Conservation (phyloP, 1,140 invertebrate genomes). For the Tribolium castaneum region DNA sequence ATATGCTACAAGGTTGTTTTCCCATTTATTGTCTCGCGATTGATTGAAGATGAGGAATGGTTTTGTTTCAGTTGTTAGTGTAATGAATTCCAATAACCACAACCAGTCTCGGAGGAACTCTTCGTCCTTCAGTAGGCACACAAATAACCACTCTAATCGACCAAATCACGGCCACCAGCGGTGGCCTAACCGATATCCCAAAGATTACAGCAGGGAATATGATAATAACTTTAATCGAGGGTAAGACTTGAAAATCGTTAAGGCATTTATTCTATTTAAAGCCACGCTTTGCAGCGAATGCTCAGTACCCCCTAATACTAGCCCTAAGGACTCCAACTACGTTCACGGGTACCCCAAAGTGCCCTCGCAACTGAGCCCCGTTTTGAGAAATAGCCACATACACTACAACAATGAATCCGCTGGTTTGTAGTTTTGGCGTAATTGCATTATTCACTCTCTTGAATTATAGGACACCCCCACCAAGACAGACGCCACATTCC, state of each 20-base stretch:
- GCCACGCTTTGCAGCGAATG: slow-evolving; percentile 57
- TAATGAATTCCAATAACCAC: slow-evolving; percentile 63
- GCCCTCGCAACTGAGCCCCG: slow-evolving; percentile 60
- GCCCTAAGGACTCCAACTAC: slow-evolving; percentile 61
- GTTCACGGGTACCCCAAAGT: slow-evolving; percentile 60
- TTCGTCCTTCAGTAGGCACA: slow-evolving; percentile 61
- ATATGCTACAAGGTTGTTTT: slow-evolving; percentile 57
- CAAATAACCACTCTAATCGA: slow-evolving; percentile 58
- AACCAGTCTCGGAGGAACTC: slow-evolving; percentile 62
- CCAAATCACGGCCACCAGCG: slow-evolving; percentile 59
- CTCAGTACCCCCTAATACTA: slow-evolving; percentile 57
- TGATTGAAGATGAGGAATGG: not conserved
- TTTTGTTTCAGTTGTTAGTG: slow-evolving; percentile 19
- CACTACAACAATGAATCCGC: slow-evolving; percentile 60
- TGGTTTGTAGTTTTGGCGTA: slow-evolving; percentile 49
- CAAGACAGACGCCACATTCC: slow-evolving; percentile 53
- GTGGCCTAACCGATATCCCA: slow-evolving; percentile 62
- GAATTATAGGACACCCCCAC: slow-evolving; percentile 47
- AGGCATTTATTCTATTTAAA: slow-evolving; percentile 14
- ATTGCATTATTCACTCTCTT: not conserved
- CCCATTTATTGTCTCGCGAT: not conserved
- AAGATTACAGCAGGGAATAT: slow-evolving; percentile 62
- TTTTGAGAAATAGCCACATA: slow-evolving; percentile 58
- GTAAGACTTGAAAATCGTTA: slow-evolving; percentile 50
- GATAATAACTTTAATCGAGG: slow-evolving; percentile 62